Conservation (phyloP, 2,113 vertebrate species). For the Poeciliopsis occidentalis region DNA sequence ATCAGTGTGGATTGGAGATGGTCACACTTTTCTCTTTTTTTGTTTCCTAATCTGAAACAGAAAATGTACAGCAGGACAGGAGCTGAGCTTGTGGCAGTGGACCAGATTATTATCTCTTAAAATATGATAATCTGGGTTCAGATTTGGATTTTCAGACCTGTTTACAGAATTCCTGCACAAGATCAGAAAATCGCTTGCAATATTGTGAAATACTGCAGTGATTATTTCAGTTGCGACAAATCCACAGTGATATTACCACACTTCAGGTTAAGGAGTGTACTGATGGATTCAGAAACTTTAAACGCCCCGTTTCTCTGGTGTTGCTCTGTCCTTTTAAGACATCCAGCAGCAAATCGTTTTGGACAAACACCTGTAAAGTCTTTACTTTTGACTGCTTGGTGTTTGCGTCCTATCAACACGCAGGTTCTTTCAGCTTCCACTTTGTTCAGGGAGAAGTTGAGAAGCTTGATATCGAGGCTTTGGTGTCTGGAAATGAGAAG, state of each 20-base stretch:
- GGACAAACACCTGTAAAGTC: neutral
- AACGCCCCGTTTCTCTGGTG: neutral
- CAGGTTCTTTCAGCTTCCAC: neutral
- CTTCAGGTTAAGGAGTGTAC: neutral
- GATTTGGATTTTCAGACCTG: neutral
- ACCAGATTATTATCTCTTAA: neutral
- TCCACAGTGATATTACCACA: neutral
- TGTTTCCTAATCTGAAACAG: neutral
- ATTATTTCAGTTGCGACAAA: neutral
- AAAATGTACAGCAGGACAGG: neutral
- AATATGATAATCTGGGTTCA: neutral
- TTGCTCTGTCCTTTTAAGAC: neutral
- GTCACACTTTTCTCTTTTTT: neutral
- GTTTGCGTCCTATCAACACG: neutral
- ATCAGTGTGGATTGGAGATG: neutral
- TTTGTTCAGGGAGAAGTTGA: neutral
- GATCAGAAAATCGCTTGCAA: neutral
- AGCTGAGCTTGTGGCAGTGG: neutral
- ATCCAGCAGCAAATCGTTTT: neutral
- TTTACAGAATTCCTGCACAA: neutral
- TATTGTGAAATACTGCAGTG: neutral
- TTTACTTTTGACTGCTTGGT: neutral
- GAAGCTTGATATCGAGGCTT: neutral
- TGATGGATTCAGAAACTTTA: neutral
- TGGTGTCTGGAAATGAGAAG: neutral